phyloP scores from a whole-genome alignment of 2,888 invertebrate species.

The Argyra leucocephala region DNA sequence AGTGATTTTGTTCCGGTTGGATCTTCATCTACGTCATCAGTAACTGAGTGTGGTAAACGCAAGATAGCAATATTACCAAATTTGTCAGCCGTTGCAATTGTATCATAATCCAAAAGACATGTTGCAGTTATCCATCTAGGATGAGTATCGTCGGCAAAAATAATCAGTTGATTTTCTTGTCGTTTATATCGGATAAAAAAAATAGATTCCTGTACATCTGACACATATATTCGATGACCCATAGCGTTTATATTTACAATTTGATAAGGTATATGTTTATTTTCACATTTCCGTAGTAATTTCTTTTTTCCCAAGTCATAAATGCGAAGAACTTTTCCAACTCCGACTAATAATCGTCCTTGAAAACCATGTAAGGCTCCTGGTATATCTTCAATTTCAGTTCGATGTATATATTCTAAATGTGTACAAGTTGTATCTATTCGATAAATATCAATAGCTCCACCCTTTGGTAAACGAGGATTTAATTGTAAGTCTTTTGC shows the following conservation, averaged over 20 bases:
- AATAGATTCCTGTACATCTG: conserved; percentile 94
- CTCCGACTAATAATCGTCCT: conserved; percentile 82
- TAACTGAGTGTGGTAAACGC: conserved; percentile 78
- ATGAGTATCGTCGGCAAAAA: conserved; percentile 97
- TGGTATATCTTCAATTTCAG: conserved; percentile 85
- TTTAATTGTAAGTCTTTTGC: conserved; percentile 83
- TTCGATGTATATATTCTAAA: conserved; percentile 87
- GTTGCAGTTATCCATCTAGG: conserved; percentile 93
- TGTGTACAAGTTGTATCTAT: conserved; percentile 65
- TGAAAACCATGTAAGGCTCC: conserved; percentile 83
- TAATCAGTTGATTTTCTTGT: conserved; percentile 91
- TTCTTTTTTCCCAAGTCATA: conserved; percentile 97
- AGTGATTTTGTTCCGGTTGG: conserved; percentile 96
- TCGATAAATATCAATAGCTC: conserved; percentile 75
- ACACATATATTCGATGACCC: conserved; percentile 88
- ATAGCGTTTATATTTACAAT: conserved; percentile 89
- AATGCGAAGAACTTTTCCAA: conserved; percentile 81
- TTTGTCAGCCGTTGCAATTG: conserved; percentile 92
- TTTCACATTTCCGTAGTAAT: conserved; percentile 93
- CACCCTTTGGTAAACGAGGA: conserved; percentile 72
- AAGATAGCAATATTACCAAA: conserved; percentile 93
- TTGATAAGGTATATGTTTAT: conserved; percentile 89
- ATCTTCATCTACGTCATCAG: conserved; percentile 98
- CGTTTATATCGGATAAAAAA: conserved; percentile 92
- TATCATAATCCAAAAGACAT: conserved; percentile 88